Evolutionary conservation across 2,888 invertebrate species (phyloP).

Genomic region (Tetranychus piercei): DNA sequence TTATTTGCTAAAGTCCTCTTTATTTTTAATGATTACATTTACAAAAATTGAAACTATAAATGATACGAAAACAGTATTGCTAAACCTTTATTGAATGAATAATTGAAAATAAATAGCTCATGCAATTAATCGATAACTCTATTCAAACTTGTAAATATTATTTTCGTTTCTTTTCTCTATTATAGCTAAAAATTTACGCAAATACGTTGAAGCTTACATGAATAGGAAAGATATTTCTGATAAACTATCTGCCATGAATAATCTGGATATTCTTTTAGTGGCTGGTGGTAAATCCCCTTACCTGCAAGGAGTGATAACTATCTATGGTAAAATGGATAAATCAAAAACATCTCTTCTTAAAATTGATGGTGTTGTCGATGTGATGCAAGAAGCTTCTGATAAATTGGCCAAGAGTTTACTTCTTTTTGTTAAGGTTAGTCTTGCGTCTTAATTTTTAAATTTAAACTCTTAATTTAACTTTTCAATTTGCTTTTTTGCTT

Average conservation of each 20-base stretch:
- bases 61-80: too few relatives aligned
- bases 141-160: too few relatives aligned
- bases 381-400: constrained; percentile 48
- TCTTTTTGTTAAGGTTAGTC: constrained; percentile 50
- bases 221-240: constrained; percentile 42
- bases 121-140: too few relatives aligned
- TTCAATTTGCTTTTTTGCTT: neutral
- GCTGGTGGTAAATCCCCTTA: constrained; percentile 24
- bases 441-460: constrained; percentile 33
- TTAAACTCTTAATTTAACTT: neutral
- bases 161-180: constrained; percentile 27
- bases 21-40: too few relatives aligned
- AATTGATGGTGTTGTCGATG: constrained; percentile 38
- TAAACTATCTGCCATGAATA: constrained; percentile 4
- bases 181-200: constrained; percentile 50
- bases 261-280: constrained; percentile 10
- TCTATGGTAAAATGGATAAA: constrained; percentile 35
- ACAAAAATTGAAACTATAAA: too few relatives aligned
- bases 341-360: constrained; percentile 37
- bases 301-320: constrained; percentile 27
- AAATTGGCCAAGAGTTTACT: constrained; percentile 67
- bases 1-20: too few relatives aligned
- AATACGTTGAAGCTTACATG: constrained; percentile 61
- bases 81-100: too few relatives aligned
- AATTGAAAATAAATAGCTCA: too few relatives aligned